A percentile compares a stretch with the other conserved stretches of the same genome.
These are phyloP conservation scores for Tenualosa ilisha DNA, from an alignment of 2,797 vertebrate species.

Conservation along the genomic window DNA sequence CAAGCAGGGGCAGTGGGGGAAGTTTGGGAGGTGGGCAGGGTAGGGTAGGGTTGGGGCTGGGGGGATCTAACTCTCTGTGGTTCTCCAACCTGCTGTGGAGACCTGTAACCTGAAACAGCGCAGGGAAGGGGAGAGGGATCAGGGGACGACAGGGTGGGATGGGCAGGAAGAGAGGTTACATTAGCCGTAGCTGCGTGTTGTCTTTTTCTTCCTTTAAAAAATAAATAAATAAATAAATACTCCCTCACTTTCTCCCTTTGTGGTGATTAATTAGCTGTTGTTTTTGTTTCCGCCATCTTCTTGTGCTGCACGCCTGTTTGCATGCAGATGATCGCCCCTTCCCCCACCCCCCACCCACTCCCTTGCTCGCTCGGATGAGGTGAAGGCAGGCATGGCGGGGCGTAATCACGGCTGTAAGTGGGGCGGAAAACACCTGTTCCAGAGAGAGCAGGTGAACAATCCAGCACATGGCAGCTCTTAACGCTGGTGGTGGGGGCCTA, in stretches of 20 bases:
- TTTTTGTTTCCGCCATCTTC: constrained; percentile 36
- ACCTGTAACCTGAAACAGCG: constrained; percentile 43
- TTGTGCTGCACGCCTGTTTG: constrained; percentile 53
- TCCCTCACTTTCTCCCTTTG: constrained; percentile 40
- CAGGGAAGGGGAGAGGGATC: constrained; percentile 28
- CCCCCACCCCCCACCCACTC: neutral
- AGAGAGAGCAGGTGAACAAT: constrained; percentile 66
- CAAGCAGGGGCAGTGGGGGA: constrained; percentile 1
- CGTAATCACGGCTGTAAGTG: constrained; percentile 71
- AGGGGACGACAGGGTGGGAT: neutral
- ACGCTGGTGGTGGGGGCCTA: constrained; percentile 8
- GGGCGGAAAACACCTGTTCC: constrained; percentile 75
- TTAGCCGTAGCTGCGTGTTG: constrained; percentile 33
- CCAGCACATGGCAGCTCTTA: constrained; percentile 57
- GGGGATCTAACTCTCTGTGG: neutral
- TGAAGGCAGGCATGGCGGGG: constrained; percentile 66
- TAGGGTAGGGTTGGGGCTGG: neutral
- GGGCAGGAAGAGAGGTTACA: constrained; percentile 27
- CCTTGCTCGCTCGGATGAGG: constrained; percentile 56
- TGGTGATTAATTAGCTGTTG: constrained; percentile 66
- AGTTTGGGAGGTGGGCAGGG: neutral
- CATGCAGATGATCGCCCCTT: constrained; percentile 60
- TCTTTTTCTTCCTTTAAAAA: neutral
- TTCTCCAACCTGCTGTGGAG: constrained; percentile 24
- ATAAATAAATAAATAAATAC: too few relatives aligned